Evolutionary conservation across 2,888 invertebrate genomes (phyloP).

Genomic region (Crematogaster levior): DNA sequence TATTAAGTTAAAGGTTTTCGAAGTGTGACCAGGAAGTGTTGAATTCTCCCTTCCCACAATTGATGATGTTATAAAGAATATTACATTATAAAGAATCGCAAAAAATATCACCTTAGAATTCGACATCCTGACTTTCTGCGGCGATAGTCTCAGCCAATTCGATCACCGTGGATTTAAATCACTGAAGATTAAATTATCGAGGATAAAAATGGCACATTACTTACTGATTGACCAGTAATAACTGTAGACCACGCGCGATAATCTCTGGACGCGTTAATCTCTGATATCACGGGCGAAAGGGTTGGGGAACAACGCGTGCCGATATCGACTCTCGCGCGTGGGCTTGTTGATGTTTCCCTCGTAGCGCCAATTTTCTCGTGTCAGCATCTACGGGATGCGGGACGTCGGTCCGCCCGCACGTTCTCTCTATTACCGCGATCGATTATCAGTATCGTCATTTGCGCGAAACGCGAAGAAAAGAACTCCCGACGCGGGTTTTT

Average conservation of each 20-base stretch:
- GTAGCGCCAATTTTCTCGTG: constrained; percentile 2
- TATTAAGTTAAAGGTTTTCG: too few species aligned
- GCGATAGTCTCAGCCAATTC: too few species aligned
- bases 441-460: constrained; percentile 27
- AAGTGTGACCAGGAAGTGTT: too few species aligned
- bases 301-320: not conserved
- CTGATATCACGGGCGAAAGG: not conserved
- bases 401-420: not conserved
- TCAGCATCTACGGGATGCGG: not conserved
- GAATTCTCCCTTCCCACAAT: too few species aligned
- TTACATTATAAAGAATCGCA: too few species aligned
- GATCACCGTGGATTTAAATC: too few species aligned
- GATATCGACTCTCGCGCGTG: not conserved
- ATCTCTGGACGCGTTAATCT: not conserved
- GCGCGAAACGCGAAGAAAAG: constrained; percentile 17
- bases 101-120: too few species aligned
- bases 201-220: too few species aligned
- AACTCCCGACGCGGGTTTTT: not conserved
- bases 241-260: not conserved
- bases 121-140: too few species aligned
- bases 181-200: too few species aligned
- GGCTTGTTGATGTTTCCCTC: constrained; percentile 26
- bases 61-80: too few species aligned
- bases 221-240: too few species aligned
- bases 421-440: not conserved